These are phyloP conservation scores for Centropus unirufus DNA, from an alignment of 2,113 vertebrate species.

Conservation along the genomic window DNA sequence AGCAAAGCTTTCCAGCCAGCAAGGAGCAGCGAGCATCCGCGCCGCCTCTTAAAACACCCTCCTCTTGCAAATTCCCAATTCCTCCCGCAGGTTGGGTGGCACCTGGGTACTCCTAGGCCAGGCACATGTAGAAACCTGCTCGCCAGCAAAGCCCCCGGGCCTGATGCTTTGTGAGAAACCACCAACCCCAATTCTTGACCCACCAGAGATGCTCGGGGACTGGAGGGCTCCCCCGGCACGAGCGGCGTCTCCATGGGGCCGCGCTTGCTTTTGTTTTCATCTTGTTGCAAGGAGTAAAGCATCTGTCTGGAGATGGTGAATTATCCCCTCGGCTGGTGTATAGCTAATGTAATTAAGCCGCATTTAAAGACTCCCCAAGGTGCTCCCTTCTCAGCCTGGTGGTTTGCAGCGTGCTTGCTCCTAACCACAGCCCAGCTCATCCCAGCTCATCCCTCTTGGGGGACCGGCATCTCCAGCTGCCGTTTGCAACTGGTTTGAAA, in stretches of 20 bases:
- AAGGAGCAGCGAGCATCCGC: fast-evolving
- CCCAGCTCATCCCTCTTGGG: too few species aligned
- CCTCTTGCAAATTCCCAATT: not conserved
- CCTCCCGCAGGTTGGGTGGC: not conserved
- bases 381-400: not conserved
- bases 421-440: not conserved
- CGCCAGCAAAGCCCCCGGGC: not conserved
- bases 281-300: constrained; percentile 19
- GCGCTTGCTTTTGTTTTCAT: not conserved
- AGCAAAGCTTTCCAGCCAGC: not conserved
- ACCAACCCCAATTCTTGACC: fast-evolving
- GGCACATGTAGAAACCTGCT: fast-evolving
- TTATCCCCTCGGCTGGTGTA: constrained; percentile 21
- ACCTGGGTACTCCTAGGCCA: not conserved
- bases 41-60: not conserved
- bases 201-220: fast-evolving
- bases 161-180: not conserved
- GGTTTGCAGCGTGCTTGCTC: not conserved
- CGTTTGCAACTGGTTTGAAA: not conserved
- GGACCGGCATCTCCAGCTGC: not conserved
- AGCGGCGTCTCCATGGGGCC: fast-evolving
- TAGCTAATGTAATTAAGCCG: constrained; percentile 55
- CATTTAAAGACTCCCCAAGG: constrained; percentile 46
- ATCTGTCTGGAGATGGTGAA: constrained; percentile 38
- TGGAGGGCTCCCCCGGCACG: fast-evolving